phyloP scores from a whole-genome alignment of 2,888 invertebrate genomes.

The Torymus texanus region DNA sequence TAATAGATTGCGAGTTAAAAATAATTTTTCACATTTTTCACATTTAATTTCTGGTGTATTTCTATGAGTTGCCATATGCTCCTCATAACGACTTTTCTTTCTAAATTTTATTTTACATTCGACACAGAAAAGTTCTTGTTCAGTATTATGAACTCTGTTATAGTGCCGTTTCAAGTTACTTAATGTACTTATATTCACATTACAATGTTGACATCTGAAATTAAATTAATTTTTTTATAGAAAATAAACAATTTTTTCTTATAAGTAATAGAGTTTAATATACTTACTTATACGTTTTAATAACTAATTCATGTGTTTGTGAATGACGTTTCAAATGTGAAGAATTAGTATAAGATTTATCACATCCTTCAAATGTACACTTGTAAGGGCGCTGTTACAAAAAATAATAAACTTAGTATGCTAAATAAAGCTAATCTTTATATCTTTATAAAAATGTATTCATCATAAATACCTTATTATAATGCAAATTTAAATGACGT shows the following conservation, averaged over 20 bases:
- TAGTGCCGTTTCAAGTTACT: slow-evolving; percentile 80
- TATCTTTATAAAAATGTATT: slow-evolving; percentile 3
- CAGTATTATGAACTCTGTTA: slow-evolving; percentile 74
- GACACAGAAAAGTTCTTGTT: slow-evolving; percentile 73
- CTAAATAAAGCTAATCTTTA: neutral
- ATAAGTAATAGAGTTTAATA: neutral
- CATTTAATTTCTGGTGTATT: slow-evolving; percentile 76
- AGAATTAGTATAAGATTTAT: slow-evolving; percentile 79
- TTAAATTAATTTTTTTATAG: slow-evolving; percentile 28
- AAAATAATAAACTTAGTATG: slow-evolving; percentile 20
- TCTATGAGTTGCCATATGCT: slow-evolving; percentile 79
- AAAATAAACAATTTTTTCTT: neutral
- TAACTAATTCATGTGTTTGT: slow-evolving; percentile 75
- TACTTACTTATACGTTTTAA: slow-evolving; percentile 62
- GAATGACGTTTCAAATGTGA: slow-evolving; percentile 80
- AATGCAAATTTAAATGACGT: slow-evolving; percentile 78
- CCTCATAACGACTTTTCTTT: slow-evolving; percentile 78
- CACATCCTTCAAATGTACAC: slow-evolving; percentile 79
- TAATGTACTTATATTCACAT: slow-evolving; percentile 76
- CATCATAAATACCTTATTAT: slow-evolving; percentile 76
- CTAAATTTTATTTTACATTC: slow-evolving; percentile 77
- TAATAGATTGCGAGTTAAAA: slow-evolving; percentile 75
- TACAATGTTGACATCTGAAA: slow-evolving; percentile 73
- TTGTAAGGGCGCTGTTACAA: slow-evolving; percentile 77
- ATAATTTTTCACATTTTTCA: slow-evolving; percentile 77